phyloP scores from a whole-genome alignment of 2,797 vertebrate species.

The Chaunax sp. region DNA sequence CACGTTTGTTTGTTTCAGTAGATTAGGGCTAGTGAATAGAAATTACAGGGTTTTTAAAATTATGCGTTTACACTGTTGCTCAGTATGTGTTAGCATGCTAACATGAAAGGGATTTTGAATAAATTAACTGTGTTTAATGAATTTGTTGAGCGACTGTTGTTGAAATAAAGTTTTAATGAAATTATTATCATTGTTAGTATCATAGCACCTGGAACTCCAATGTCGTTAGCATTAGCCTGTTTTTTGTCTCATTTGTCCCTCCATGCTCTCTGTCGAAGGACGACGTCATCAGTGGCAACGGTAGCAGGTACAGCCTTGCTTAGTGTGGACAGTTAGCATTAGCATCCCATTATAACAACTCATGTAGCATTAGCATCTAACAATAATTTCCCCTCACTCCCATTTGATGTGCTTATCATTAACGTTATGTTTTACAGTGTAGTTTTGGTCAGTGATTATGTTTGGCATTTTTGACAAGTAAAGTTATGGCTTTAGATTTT shows the following conservation, averaged over 20 bases:
- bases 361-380: constrained; percentile 53
- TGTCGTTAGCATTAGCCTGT: constrained; percentile 45
- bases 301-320: constrained; percentile 58
- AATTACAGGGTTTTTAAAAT: too few relatives aligned
- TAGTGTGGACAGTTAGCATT: constrained; percentile 42
- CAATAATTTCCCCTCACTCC: not conserved
- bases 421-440: constrained; percentile 1
- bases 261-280: constrained; percentile 69
- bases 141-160: too few relatives aligned
- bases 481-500: not conserved
- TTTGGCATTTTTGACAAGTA: not conserved
- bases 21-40: too few relatives aligned
- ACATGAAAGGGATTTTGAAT: too few relatives aligned
- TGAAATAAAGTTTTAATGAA: too few relatives aligned
- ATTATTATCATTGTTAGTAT: constrained; percentile 6
- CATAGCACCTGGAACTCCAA: not conserved
- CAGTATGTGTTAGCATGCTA: too few relatives aligned
- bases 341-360: constrained; percentile 28
- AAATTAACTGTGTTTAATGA: too few relatives aligned
- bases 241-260: constrained; percentile 60
- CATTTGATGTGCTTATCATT: not conserved
- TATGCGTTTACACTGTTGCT: too few relatives aligned
- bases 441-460: not conserved
- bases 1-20: too few relatives aligned
- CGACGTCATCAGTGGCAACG: constrained; percentile 19